Evolutionary conservation across 2,888 invertebrate genomes (phyloP).

Genomic region (Drosophila seclusa): DNA sequence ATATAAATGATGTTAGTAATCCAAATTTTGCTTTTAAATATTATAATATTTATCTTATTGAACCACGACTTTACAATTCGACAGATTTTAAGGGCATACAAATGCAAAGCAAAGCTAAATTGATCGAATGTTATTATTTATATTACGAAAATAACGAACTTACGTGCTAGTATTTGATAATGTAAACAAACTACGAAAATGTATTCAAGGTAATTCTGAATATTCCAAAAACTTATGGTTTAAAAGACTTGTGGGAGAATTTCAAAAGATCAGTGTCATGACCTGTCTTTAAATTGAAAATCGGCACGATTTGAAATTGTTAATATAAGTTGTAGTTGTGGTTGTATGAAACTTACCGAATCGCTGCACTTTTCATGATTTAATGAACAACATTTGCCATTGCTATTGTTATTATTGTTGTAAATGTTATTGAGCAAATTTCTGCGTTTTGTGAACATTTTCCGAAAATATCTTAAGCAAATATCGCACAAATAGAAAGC

Average conservation of each 20-base stretch:
- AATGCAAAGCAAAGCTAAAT: neutral
- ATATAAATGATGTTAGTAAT: constrained; percentile 1
- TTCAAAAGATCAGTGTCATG: constrained; percentile 23
- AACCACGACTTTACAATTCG: neutral
- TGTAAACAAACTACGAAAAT: constrained; percentile 8
- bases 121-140: neutral
- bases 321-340: constrained; percentile 13
- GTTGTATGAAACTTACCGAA: constrained; percentile 63
- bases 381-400: constrained; percentile 55
- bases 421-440: constrained; percentile 63
- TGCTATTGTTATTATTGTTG: constrained; percentile 58
- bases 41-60: neutral
- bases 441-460: constrained; percentile 81
- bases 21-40: neutral
- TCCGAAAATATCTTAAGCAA: constrained; percentile 30
- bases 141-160: neutral
- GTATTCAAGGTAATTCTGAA: neutral
- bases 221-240: neutral
- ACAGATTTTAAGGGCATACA: neutral
- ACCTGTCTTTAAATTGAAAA: constrained; percentile 12
- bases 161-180: neutral
- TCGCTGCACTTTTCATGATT: constrained; percentile 66
- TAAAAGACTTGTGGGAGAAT: neutral
- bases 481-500: constrained; percentile 65
- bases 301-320: constrained; percentile 41